phyloP scores from a whole-genome alignment of 1,140 invertebrate genomes.

The Magallana angulata region DNA sequence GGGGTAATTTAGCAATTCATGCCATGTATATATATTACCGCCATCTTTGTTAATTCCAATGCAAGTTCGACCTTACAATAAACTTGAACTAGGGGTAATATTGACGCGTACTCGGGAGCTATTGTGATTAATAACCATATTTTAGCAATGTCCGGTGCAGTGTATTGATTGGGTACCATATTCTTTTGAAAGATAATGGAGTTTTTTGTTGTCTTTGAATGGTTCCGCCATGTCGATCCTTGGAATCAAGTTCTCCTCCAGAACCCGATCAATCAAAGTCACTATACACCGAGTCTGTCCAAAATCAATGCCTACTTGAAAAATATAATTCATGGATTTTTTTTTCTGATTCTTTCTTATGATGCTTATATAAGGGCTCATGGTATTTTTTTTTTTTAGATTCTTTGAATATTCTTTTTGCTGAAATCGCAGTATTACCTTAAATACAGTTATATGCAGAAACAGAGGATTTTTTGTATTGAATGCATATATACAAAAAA shows the following conservation, averaged over 20 bases:
- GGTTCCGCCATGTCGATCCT: background rate
- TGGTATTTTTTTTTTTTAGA: too few relatives aligned
- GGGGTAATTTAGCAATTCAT: background rate
- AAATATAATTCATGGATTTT: background rate
- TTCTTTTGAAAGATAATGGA: slow-evolving; percentile 2
- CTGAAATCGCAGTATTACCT: too few relatives aligned
- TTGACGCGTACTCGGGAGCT: background rate
- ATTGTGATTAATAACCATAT: background rate
- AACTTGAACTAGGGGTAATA: background rate
- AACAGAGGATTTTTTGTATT: too few relatives aligned
- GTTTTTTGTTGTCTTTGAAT: slow-evolving; percentile 6
- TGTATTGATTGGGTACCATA: background rate
- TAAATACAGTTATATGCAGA: too few relatives aligned
- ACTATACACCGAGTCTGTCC: background rate
- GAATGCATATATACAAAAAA: too few relatives aligned
- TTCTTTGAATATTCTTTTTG: too few relatives aligned
- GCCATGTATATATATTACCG: background rate
- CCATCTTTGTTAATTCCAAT: background rate
- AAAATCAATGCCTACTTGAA: background rate
- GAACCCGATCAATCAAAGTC: background rate
- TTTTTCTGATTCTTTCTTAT: background rate
- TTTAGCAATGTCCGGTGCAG: background rate
- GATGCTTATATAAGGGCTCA: too few relatives aligned
- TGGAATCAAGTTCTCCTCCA: background rate
- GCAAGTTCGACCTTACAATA: background rate